Conservation (phyloP, 2,113 vertebrate genomes). For the Rafetus swinhoei region DNA sequence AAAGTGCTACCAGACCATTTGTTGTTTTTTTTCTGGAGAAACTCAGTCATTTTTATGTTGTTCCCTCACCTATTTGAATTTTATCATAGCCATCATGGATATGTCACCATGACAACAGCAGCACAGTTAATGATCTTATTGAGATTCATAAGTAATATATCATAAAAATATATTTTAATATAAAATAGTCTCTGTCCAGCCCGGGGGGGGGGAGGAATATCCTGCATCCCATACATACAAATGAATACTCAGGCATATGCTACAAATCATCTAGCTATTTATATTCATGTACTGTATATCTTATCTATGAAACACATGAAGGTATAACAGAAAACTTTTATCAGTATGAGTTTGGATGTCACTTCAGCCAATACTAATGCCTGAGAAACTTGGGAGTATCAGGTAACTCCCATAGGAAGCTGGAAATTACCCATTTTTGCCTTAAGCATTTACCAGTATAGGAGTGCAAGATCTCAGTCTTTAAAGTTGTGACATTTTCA, state of each 20-base stretch:
- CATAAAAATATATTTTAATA: not conserved
- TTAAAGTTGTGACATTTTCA: not conserved
- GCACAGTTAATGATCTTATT: not conserved
- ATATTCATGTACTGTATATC: not conserved
- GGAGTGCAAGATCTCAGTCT: not conserved
- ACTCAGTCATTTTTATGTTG: not conserved
- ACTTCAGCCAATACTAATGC: not conserved
- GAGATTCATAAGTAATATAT: not conserved
- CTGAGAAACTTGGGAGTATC: too few relatives aligned
- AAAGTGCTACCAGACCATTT: too few relatives aligned
- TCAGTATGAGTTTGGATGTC: fast-evolving
- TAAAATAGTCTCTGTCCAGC: not conserved
- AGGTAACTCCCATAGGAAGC: too few relatives aligned
- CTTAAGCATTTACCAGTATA: too few relatives aligned
- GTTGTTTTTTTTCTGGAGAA: too few relatives aligned
- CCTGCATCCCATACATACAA: not conserved
- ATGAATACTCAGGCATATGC: not conserved
- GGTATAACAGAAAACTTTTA: not conserved
- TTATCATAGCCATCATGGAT: not conserved
- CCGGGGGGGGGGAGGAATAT: not conserved
- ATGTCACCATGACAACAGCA: not conserved
- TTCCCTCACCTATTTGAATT: not conserved
- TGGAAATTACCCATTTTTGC: too few relatives aligned
- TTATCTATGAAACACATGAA: not conserved
- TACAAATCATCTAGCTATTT: not conserved